phyloP scores from a whole-genome alignment of 1,140 invertebrate genomes.

The Pseudomyrmex gracilis region DNA sequence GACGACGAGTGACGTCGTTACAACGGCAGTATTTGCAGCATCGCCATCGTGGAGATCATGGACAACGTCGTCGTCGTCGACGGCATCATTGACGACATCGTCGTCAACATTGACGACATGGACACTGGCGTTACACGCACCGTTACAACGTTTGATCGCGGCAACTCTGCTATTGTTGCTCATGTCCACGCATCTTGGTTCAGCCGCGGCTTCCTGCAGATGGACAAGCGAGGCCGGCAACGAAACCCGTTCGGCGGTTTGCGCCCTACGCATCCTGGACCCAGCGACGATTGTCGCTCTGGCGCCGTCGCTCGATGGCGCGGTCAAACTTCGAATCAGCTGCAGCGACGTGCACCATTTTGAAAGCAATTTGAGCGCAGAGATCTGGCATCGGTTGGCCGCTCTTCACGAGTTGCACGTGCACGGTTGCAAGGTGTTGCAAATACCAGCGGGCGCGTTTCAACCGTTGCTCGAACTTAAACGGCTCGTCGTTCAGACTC shows the following conservation, averaged over 20 bases:
- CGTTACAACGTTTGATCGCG: slow-evolving; percentile 25
- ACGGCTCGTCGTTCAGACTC: slow-evolving; percentile 90
- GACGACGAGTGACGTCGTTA: neutral
- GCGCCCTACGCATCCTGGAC: slow-evolving; percentile 90
- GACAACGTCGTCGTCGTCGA: neutral
- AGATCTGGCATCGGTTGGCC: slow-evolving; percentile 90
- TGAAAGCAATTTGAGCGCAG: slow-evolving; percentile 91
- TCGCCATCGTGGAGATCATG: neutral
- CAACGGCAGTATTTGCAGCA: neutral
- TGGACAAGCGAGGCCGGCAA: slow-evolving; percentile 88
- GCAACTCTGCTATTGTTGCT: slow-evolving; percentile 50
- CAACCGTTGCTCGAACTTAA: slow-evolving; percentile 91
- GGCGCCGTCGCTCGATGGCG: slow-evolving; percentile 90
- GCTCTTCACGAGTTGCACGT: slow-evolving; percentile 91
- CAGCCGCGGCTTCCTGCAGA: slow-evolving; percentile 84
- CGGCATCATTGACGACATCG: slow-evolving; percentile 8
- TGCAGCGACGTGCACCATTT: slow-evolving; percentile 93
- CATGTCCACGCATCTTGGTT: slow-evolving; percentile 39
- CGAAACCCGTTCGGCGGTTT: slow-evolving; percentile 88
- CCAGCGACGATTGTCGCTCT: slow-evolving; percentile 87
- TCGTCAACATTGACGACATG: neutral
- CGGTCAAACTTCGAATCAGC: slow-evolving; percentile 88
- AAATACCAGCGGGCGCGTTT: slow-evolving; percentile 91
- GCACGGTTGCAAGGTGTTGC: slow-evolving; percentile 92
- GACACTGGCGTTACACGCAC: neutral